phyloP scores from a whole-genome alignment of 2,888 invertebrate species.

The Proisotoma minuta region DNA sequence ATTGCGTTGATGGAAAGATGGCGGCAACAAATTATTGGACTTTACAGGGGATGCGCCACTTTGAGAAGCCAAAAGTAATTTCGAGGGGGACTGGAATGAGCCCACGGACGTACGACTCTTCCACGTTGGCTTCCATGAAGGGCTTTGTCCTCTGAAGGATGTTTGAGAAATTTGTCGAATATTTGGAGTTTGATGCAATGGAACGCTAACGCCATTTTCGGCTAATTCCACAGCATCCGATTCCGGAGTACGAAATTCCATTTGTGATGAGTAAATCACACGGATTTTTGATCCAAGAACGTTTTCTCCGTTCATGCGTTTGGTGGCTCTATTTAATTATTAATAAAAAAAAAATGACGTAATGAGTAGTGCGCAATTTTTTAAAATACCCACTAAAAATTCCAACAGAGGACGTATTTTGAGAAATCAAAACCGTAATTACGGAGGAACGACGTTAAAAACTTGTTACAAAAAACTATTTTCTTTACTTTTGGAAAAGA shows the following conservation, averaged over 20 bases:
- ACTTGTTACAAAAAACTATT: neutral
- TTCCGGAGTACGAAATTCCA: constrained; percentile 2
- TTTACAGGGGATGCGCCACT: neutral
- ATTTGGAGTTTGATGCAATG: neutral
- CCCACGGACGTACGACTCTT: neutral
- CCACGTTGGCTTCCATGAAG: constrained; percentile 33
- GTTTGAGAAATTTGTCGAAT: constrained; percentile 8
- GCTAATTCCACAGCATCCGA: neutral
- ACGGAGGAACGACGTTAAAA: neutral
- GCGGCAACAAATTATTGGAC: no score
- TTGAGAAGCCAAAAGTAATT: neutral
- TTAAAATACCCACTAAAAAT: neutral
- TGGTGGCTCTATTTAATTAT: constrained; percentile 63
- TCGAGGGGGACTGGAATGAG: constrained; percentile 2
- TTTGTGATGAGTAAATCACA: constrained; percentile 53
- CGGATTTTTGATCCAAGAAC: constrained; percentile 71
- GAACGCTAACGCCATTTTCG: neutral
- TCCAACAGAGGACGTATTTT: neutral
- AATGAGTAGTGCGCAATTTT: neutral
- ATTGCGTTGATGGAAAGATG: constrained; percentile 6
- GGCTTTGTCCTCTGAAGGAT: neutral
- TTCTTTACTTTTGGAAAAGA: no score
- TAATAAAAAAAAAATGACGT: constrained; percentile 25
- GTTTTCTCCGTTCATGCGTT: constrained; percentile 78
- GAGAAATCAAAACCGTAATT: constrained; percentile 20